Evolutionary conservation across 2,113 vertebrate species (phyloP).

Genomic region (Halcyon senegalensis): DNA sequence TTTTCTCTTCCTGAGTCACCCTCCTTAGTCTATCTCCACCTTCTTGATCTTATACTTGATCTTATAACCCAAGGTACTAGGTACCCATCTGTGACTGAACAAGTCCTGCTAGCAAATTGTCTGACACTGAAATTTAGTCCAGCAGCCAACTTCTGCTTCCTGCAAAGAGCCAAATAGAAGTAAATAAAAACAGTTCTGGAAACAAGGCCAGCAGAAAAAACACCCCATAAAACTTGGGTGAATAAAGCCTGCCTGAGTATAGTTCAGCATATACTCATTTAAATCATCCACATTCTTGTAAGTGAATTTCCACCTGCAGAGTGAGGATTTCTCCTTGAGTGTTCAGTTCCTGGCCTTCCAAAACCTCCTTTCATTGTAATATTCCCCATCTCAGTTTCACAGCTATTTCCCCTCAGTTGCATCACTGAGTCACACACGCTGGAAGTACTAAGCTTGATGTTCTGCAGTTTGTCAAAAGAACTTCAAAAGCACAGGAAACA

Average conservation of each 20-base stretch:
- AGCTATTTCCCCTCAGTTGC: background rate
- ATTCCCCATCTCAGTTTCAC: background rate
- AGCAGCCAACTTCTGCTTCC: background rate
- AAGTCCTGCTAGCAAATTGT: background rate
- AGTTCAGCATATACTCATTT: background rate
- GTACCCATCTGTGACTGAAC: background rate
- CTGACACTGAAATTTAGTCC: background rate
- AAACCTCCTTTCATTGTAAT: background rate
- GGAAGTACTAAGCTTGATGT: background rate
- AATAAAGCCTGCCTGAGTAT: background rate
- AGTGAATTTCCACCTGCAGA: background rate
- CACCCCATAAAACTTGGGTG: rapidly evolving
- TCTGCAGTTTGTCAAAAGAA: background rate
- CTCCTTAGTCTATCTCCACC: background rate
- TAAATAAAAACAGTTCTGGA: background rate
- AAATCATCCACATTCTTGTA: background rate
- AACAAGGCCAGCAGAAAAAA: background rate
- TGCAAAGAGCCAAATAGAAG: background rate
- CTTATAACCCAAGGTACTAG: rapidly evolving
- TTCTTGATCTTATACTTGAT: background rate
- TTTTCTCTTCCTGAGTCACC: background rate
- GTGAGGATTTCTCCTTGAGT: background rate
- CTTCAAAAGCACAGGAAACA: background rate
- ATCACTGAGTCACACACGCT: background rate
- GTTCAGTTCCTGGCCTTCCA: background rate